Evolutionary conservation across 2,888 invertebrate genomes (phyloP).

Genomic region (Punctoribates punctum): DNA sequence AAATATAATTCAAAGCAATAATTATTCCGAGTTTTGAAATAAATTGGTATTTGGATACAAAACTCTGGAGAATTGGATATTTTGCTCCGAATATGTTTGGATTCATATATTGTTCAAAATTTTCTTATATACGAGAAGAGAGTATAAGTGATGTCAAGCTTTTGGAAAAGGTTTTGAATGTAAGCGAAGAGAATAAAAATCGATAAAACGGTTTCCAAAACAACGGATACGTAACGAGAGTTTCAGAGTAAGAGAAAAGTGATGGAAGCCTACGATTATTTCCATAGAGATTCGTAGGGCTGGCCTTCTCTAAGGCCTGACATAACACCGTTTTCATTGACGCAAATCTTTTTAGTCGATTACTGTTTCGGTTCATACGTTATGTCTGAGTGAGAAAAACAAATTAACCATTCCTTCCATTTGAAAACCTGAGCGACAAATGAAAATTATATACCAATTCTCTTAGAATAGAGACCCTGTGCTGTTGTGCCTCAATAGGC

Average conservation of each 20-base stretch:
- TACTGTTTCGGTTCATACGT: background rate
- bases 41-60: no score
- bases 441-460: constrained; percentile 18
- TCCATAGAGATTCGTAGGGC: constrained; percentile 34
- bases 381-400: constrained; percentile 19
- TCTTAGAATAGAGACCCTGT: background rate
- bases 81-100: constrained; percentile 1
- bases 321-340: constrained; percentile 23
- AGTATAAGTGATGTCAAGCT: background rate
- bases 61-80: background rate
- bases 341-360: constrained; percentile 29
- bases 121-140: background rate
- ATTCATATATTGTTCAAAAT: no score
- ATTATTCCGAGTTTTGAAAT: no score
- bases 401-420: constrained; percentile 5
- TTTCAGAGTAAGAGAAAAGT: background rate
- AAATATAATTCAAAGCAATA: no score
- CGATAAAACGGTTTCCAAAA: constrained; percentile 19
- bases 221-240: background rate
- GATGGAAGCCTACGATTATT: background rate
- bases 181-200: background rate
- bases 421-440: constrained; percentile 1
- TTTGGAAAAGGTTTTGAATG: constrained; percentile 11
- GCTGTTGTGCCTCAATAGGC: background rate
- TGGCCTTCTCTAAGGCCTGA: background rate